phyloP scores from a whole-genome alignment of 2,888 invertebrate genomes.

The Helicoverpa assulta region DNA sequence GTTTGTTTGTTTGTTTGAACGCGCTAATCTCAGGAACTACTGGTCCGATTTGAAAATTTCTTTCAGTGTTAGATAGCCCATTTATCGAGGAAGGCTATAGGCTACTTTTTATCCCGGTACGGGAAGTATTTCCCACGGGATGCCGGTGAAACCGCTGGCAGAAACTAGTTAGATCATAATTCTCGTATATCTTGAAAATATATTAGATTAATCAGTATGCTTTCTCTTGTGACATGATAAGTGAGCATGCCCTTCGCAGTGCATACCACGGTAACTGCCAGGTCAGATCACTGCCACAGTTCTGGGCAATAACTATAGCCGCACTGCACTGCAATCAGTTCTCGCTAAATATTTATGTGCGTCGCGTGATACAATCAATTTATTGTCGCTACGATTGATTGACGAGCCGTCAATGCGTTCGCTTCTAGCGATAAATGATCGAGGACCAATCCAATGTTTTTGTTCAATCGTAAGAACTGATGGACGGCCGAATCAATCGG shows the following conservation, averaged over 20 bases:
- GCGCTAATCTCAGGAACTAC: too few species aligned
- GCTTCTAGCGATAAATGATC: slow-evolving; percentile 59
- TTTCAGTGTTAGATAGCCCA: too few species aligned
- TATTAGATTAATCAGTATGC: too few species aligned
- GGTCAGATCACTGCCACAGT: background rate
- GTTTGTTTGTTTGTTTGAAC: too few species aligned
- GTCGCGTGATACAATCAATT: slow-evolving; percentile 54
- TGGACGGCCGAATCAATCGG: slow-evolving; percentile 45
- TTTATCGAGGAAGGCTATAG: too few species aligned
- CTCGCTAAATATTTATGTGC: slow-evolving; percentile 39
- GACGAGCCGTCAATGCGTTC: slow-evolving; percentile 54
- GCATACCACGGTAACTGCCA: too few species aligned
- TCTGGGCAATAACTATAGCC: background rate
- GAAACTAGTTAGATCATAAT: too few species aligned
- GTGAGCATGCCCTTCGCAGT: background rate
- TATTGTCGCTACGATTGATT: slow-evolving; percentile 52
- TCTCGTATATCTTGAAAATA: too few species aligned
- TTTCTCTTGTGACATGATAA: background rate
- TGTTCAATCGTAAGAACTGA: slow-evolving; percentile 58
- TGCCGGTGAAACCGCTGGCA: too few species aligned
- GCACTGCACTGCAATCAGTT: slow-evolving; percentile 35
- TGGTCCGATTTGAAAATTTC: too few species aligned
- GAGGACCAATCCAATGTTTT: slow-evolving; percentile 58
- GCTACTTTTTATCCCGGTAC: too few species aligned
- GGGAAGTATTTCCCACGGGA: too few species aligned